Percentiles rank a stretch among this genome's conserved stretches.
Conservation (phyloP, 2,888 invertebrate genomes). For the Diarsia brunnea region DNA sequence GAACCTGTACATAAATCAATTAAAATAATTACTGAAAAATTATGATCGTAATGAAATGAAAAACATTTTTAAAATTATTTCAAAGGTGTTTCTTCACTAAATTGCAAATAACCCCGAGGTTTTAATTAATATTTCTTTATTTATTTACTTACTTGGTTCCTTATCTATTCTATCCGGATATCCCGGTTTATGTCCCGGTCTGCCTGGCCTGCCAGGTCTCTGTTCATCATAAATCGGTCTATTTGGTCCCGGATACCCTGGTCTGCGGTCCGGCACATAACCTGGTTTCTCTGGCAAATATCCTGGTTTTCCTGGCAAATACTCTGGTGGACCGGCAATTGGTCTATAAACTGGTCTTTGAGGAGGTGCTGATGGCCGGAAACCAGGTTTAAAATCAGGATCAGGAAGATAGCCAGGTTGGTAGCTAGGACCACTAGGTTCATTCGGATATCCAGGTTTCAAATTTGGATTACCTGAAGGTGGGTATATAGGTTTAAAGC, state of each 20-base stretch:
- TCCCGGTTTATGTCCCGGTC: conserved; percentile 67
- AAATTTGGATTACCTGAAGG: conserved; percentile 35
- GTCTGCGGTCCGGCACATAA: conserved; percentile 57
- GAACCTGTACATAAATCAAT: too few species aligned
- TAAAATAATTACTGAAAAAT: too few species aligned
- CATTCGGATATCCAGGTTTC: conserved; percentile 48
- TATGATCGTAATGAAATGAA: not conserved
- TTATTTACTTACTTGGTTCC: conserved; percentile 80
- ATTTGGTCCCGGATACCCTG: conserved; percentile 61
- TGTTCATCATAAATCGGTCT: conserved; percentile 48
- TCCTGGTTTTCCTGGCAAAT: conserved; percentile 58
- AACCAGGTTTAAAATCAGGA: conserved; percentile 52
- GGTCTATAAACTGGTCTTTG: conserved; percentile 64
- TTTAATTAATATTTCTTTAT: too few species aligned
- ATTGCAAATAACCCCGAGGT: not conserved
- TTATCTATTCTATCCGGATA: conserved; percentile 75
- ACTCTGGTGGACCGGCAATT: conserved; percentile 45
- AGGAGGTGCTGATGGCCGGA: conserved; percentile 39
- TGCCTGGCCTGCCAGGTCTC: conserved; percentile 43
- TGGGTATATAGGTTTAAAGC: conserved; percentile 56
- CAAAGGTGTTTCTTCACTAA: not conserved
- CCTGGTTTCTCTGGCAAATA: conserved; percentile 57
- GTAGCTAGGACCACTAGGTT: conserved; percentile 47
- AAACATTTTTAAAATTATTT: not conserved
- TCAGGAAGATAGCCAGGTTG: conserved; percentile 51